Conservation (phyloP, 2,113 vertebrate genomes). For the Malurus cyaneus region DNA sequence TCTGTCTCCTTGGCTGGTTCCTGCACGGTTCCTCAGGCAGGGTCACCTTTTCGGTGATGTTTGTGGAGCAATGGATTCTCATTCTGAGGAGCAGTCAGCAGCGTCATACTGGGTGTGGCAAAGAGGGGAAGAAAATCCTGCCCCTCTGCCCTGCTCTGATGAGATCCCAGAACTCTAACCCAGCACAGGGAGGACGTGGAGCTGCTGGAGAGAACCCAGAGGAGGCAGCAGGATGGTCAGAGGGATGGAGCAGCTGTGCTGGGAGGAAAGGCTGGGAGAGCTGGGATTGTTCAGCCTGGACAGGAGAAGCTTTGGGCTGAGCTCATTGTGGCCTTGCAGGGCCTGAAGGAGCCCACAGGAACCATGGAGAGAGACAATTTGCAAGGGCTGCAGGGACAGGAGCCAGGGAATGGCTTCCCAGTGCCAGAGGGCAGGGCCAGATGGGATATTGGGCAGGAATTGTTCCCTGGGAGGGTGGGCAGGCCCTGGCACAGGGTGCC, state of each 20-base stretch:
- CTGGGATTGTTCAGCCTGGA: not conserved
- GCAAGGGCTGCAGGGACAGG: not conserved
- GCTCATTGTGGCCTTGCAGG: not conserved
- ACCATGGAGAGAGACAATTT: not conserved
- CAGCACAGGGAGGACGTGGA: not conserved
- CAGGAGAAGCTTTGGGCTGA: not conserved
- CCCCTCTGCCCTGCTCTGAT: too few relatives aligned
- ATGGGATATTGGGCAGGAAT: not conserved
- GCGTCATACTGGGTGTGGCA: not conserved
- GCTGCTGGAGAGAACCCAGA: not conserved
- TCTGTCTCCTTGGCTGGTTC: not conserved
- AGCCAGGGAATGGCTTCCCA: not conserved
- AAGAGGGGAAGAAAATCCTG: not conserved
- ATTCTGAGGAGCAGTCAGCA: not conserved
- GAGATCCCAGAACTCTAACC: too few relatives aligned
- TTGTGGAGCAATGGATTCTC: not conserved
- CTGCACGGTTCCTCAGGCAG: not conserved
- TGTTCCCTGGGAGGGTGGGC: not conserved
- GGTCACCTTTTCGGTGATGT: not conserved
- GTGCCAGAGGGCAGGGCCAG: rapidly evolving
- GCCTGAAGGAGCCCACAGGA: not conserved
- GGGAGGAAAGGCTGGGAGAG: not conserved
- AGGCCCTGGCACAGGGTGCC: not conserved
- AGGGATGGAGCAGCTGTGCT: not conserved
- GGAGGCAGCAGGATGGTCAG: not conserved